These are phyloP conservation scores for Plagiodera versicolora DNA, from an alignment of 2,888 invertebrate genomes.

Conservation along the genomic window DNA sequence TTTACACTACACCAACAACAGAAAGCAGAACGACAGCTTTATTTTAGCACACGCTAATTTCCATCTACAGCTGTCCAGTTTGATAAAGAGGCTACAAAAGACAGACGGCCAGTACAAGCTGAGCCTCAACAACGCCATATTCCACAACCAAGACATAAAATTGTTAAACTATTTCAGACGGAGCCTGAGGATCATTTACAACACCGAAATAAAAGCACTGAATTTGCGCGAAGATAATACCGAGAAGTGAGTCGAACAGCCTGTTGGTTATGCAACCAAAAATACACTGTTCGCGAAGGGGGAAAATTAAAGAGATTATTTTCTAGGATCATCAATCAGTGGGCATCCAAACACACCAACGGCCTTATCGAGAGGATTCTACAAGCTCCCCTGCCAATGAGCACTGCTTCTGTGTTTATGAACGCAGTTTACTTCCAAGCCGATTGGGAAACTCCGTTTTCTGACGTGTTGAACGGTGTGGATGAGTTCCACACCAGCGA, in stretches of 20 bases:
- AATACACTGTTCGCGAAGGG: too few relatives aligned
- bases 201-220: slow-evolving; percentile 39
- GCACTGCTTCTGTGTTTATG: slow-evolving; percentile 50
- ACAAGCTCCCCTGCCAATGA: slow-evolving; percentile 42
- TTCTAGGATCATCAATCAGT: slow-evolving; percentile 45
- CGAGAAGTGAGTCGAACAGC: slow-evolving; percentile 17
- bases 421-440: slow-evolving; percentile 56
- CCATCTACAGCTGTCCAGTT: slow-evolving; percentile 47
- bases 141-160: slow-evolving; percentile 40
- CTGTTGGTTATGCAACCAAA: too few relatives aligned
- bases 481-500: slow-evolving; percentile 42
- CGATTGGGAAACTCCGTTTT: slow-evolving; percentile 56
- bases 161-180: slow-evolving; percentile 40
- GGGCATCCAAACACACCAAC: slow-evolving; percentile 47
- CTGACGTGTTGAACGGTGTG: slow-evolving; percentile 45
- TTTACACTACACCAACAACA: slow-evolving; percentile 29
- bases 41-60: slow-evolving; percentile 42
- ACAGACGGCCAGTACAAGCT: slow-evolving; percentile 39
- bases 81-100: slow-evolving; percentile 41
- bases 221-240: slow-evolving; percentile 41
- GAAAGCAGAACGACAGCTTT: slow-evolving; percentile 31
- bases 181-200: slow-evolving; percentile 42
- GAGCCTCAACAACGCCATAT: slow-evolving; percentile 46
- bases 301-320: too few relatives aligned
- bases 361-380: slow-evolving; percentile 52